phyloP scores from a whole-genome alignment of 2,888 invertebrate species.

The Himalopsyche kuldschensis region DNA sequence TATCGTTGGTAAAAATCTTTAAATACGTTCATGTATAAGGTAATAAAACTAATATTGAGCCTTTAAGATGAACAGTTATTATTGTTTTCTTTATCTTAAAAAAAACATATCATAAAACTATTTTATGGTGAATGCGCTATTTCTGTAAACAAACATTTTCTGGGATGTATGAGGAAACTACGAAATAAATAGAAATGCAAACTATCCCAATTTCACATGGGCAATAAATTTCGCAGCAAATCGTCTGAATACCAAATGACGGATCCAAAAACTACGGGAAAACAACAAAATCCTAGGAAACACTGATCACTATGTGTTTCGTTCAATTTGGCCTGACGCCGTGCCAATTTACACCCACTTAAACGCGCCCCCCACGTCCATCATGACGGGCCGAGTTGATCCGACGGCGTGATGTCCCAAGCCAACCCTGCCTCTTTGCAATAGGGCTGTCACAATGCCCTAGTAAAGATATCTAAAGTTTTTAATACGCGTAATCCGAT shows the following conservation, averaged over 20 bases:
- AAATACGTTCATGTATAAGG: too few relatives aligned
- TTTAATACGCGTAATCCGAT: too few relatives aligned
- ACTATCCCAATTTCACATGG: background rate
- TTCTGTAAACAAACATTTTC: too few relatives aligned
- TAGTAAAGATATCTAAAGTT: too few relatives aligned
- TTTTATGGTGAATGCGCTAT: too few relatives aligned
- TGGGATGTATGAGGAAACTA: too few relatives aligned
- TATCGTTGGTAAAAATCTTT: too few relatives aligned
- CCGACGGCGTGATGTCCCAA: background rate
- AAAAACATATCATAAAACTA: too few relatives aligned
- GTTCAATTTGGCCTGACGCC: slow-evolving; percentile 3
- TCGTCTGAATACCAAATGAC: background rate
- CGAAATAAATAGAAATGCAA: background rate
- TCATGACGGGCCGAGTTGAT: background rate
- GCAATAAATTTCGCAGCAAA: background rate
- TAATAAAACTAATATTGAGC: too few relatives aligned
- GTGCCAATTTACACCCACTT: slow-evolving; percentile 14
- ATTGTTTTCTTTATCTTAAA: too few relatives aligned
- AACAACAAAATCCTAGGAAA: background rate
- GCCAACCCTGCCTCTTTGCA: background rate
- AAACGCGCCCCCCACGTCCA: background rate
- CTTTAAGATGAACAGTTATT: too few relatives aligned
- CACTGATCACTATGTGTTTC: background rate
- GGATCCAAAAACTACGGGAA: background rate
- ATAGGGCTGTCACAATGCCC: background rate